Percentiles rank a stretch among this genome's conserved stretches.
Conservation (phyloP, 1,140 invertebrate species). For the Drosophila micromelanica region DNA sequence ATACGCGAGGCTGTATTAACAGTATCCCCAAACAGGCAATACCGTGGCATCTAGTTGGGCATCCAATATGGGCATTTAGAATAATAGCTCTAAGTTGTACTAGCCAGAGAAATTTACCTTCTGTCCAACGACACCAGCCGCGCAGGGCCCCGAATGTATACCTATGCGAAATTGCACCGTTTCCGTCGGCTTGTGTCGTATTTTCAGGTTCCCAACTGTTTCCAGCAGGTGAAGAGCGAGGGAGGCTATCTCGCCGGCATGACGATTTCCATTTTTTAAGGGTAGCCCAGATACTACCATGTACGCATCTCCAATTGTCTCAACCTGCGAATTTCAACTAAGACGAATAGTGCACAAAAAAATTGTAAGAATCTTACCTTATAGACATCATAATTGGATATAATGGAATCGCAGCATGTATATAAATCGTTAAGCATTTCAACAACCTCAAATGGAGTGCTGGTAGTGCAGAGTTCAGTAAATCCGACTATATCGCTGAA, state of each 20-base stretch:
- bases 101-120: slow-evolving; percentile 85
- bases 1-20: slow-evolving; percentile 95
- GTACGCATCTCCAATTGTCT: slow-evolving; percentile 98
- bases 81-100: not conserved
- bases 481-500: slow-evolving; percentile 98
- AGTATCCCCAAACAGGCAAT: slow-evolving; percentile 96
- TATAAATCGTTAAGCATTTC: slow-evolving; percentile 95
- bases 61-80: not conserved
- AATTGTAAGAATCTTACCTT: slow-evolving; percentile 86
- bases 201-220: slow-evolving; percentile 93
- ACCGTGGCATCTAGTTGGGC: slow-evolving; percentile 90
- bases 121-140: slow-evolving; percentile 93
- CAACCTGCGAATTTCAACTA: slow-evolving; percentile 87
- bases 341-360: not conserved
- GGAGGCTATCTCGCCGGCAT: slow-evolving; percentile 92
- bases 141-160: slow-evolving; percentile 92
- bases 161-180: slow-evolving; percentile 92
- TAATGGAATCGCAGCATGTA: slow-evolving; percentile 96
- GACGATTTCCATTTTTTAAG: slow-evolving; percentile 88
- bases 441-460: slow-evolving; percentile 94
- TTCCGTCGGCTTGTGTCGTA: slow-evolving; percentile 91
- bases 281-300: slow-evolving; percentile 97
- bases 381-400: slow-evolving; percentile 95
- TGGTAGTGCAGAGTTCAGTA: slow-evolving; percentile 95
- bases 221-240: slow-evolving; percentile 95